A percentile compares a stretch with the other conserved stretches of the same genome.
Conservation (phyloP, 1,140 invertebrate species). For the Atta cephalotes region DNA sequence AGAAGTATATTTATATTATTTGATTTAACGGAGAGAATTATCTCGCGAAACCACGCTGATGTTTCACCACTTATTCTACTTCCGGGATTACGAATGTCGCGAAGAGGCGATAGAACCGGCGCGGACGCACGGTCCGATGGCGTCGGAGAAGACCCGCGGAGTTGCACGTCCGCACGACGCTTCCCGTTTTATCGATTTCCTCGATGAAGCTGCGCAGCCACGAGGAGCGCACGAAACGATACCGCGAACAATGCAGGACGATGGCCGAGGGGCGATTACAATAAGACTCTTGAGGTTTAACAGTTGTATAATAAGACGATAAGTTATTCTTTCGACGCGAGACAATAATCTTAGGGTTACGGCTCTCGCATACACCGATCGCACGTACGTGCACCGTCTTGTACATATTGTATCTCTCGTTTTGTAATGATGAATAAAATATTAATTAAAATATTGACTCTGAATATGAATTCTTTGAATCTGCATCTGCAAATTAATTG, state of each 20-base stretch:
- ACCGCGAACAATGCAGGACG: neutral
- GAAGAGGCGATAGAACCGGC: constrained; percentile 2
- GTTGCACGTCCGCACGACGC: constrained; percentile 27
- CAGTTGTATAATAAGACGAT: constrained; percentile 35
- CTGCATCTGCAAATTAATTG: constrained; percentile 6
- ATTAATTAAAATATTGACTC: constrained; percentile 5
- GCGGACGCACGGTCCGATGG: constrained; percentile 17
- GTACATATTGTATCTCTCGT: constrained; percentile 71
- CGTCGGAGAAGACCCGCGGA: constrained; percentile 1
- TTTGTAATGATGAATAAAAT: constrained; percentile 70
- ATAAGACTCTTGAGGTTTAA: neutral
- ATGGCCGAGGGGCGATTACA: neutral
- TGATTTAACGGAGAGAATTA: neutral
- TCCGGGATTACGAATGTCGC: constrained; percentile 24
- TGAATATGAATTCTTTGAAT: neutral
- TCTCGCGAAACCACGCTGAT: neutral
- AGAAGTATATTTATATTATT: constrained; percentile 22
- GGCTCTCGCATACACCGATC: constrained; percentile 3
- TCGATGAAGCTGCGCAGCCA: constrained; percentile 48
- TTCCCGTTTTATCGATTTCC: constrained; percentile 69
- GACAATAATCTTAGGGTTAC: constrained; percentile 64
- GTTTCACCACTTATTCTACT: constrained; percentile 25
- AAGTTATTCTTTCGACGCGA: constrained; percentile 45
- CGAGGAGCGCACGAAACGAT: neutral
- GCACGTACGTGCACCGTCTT: constrained; percentile 36